Base-by-base conservation (phyloP, 64 coral and sea anemone species). In the Platygyra sinensis region DNA sequence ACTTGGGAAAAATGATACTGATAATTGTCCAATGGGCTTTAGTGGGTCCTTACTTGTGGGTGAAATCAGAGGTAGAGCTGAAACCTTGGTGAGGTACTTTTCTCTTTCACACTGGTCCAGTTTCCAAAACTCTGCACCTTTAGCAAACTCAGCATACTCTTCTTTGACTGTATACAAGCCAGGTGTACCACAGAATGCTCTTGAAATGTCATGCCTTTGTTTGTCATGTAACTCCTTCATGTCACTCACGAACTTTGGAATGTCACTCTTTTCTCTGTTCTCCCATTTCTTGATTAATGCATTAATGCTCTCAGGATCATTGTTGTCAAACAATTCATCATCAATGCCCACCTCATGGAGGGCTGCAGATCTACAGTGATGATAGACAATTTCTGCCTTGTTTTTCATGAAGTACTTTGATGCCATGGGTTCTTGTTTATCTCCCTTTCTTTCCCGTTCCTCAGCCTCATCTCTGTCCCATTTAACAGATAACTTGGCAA, bases 261-360 rank as follows among this genome's bases (percentile, higher is more conserved):
- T 75, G 38, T 75, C 74, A 33, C 14, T 36, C 32, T 89, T 77
- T 61, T 46, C 52, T 60, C 32, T 28, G 31, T 89, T 69, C 19
- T 83, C 86, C 86, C 86, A 93, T 60, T 73, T 75, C 85, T 93
- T 89, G 13, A 93, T 62, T 17, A 88, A 8, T 5, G 92, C 86
- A 88, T 93, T 88, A 2, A 93, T 75, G 52, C 92, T 93, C 30
- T 93, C 86, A 31, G 86, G 79, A 39, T 82, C 78, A 89, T 93
- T 89, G 27, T 93, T 89, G 39, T 89, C 92, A 67, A 89, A 93
- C 30, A 93, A 19, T 67, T 93, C 92, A 27, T 67, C 78, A 0
- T 62, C 38, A 83, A 93, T 93, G 29, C 86, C 86, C 10, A 82
- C 30, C 27, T 93, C 76, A 19, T 7, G 63, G 9, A 88, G 67